Evolutionary conservation across 1,140 invertebrate genomes (phyloP).

Genomic region (Pemphigus obesinymphae): DNA sequence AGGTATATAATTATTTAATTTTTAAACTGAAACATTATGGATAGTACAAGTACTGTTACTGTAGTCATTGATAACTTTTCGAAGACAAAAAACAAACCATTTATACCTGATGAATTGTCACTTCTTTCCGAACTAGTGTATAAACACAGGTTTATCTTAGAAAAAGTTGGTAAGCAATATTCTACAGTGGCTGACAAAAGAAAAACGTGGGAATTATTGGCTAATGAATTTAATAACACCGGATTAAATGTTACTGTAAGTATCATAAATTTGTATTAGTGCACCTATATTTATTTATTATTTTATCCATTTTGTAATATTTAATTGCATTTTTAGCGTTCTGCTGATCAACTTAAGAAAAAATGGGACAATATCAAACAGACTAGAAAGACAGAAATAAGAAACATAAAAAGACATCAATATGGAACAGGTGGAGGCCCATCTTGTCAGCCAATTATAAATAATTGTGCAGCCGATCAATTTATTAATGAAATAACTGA

Average conservation of each 20-base stretch:
- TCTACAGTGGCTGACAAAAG: neutral
- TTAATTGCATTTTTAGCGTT: neutral
- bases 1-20: no score
- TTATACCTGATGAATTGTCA: neutral
- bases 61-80: no score
- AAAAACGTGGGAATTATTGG: neutral
- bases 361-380: neutral
- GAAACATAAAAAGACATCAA: neutral
- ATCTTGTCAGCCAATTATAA: neutral
- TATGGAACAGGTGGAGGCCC: neutral
- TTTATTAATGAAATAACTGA: neutral
- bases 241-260: neutral
- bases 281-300: neutral
- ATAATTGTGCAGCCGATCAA: neutral
- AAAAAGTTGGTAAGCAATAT: neutral
- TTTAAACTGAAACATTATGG: no score
- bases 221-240: neutral
- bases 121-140: neutral
- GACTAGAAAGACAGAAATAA: neutral
- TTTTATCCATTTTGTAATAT: neutral
- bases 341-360: neutral
- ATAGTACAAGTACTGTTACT: no score
- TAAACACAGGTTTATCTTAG: neutral
- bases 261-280: neutral
- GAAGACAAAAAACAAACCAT: neutral